These are phyloP conservation scores for Eumerus sabulonum DNA, from an alignment of 2,888 invertebrate genomes.

Conservation along the genomic window DNA sequence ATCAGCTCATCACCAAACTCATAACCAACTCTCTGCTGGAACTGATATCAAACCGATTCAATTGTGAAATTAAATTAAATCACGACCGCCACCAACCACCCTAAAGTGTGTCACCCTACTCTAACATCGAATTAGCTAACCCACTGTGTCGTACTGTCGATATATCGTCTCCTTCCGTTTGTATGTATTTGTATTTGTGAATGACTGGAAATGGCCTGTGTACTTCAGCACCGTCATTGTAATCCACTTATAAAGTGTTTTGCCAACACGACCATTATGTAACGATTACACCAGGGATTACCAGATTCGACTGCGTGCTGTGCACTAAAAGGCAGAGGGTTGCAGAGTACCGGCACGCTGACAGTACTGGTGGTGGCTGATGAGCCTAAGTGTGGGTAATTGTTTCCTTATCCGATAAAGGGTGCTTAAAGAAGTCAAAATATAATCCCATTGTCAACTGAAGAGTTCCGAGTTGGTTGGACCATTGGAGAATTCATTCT, in stretches of 20 bases:
- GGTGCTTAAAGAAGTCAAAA: constrained; percentile 69
- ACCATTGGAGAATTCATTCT: constrained; percentile 1
- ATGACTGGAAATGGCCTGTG: constrained; percentile 59
- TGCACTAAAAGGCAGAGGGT: constrained; percentile 36
- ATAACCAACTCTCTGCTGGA: constrained; percentile 55
- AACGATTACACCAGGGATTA: constrained; percentile 68
- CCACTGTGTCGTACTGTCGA: not conserved
- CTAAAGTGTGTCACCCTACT: constrained; percentile 53
- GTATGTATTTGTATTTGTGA: too few species aligned
- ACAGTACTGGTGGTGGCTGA: constrained; percentile 13
- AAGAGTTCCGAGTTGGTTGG: constrained; percentile 56
- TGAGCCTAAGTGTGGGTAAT: constrained; percentile 60
- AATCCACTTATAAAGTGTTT: constrained; percentile 69
- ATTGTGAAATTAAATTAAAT: constrained; percentile 67
- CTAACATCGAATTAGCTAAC: constrained; percentile 54
- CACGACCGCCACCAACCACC: constrained; percentile 15
- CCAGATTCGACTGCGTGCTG: constrained; percentile 47
- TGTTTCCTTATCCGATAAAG: constrained; percentile 69
- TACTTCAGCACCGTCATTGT: constrained; percentile 53
- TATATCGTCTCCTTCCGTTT: too few species aligned
- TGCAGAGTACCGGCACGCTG: constrained; percentile 13
- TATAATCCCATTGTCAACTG: constrained; percentile 68
- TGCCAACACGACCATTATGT: constrained; percentile 69
- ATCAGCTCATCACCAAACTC: constrained; percentile 35
- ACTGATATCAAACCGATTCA: constrained; percentile 67